Base-by-base conservation (phyloP, 2,797 vertebrate species). In the Apogon hyalosoma region DNA sequence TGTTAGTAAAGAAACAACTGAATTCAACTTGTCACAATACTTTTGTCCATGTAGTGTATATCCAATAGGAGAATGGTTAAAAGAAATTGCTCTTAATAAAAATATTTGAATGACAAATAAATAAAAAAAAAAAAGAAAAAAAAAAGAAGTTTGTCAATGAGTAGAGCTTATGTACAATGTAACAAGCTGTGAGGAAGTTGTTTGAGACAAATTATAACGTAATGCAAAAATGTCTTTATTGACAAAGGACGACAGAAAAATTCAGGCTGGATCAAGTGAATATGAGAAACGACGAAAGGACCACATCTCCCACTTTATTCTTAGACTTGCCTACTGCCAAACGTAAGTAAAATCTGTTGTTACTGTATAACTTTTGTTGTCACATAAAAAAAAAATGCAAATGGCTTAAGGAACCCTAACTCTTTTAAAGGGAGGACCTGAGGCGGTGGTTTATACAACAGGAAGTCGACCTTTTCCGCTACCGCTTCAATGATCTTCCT, bases 361-460 rank as follows among this genome's bases (percentile, higher is more conserved):
- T 38, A 49, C 8, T 28, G 2, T 3, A 11, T 0, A 45, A 11
- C 59, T 6, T 45, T 19, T 15, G 14, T 21, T 59, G 6, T 14
- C 8, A 28, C 24, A 19, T 9, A 6, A 24, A 50, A 24, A 24
- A 24, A 28, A 28, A 28, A 28, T 28, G 24, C 24, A 15, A 13
- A 8, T 8, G 0, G 33, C 12, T 21, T 21, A 21, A 21, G 19
- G 19, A 21, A 28, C 2, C 2, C 24, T 28, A 28, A 28, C 24
- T 28, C 24, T 75, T 11, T 83, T 90, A 14, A 79, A 99, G 98
- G 38, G 98, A 99, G 83, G 98, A 99, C 69, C 94, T 99, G 53
- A 94, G 97, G 31, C 94, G 97, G 13, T 99, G 98, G 98, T 98
- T 99, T 82, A 98, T 99, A 79, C 97, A 99, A 71, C 98, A 99